Evolutionary conservation across 2,797 vertebrate species (phyloP), one percentile per base, ranked within the genome.

Genomic region (Champsocephalus gunnari): DNA sequence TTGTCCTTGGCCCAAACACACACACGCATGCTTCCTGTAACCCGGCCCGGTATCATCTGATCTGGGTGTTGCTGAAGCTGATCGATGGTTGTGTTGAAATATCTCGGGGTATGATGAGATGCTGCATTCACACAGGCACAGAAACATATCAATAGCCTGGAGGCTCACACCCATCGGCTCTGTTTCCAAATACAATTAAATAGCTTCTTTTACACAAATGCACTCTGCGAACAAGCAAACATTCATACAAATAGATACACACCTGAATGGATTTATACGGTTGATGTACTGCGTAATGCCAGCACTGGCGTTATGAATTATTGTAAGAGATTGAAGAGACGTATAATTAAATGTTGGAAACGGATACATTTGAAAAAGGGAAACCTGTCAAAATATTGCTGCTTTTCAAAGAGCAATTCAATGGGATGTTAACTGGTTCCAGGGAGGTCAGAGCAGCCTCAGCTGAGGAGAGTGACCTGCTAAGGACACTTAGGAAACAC

Each of bases 101-200:
- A 96, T 96, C 95, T 94, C 95, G 75, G 91, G 93, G 89, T 89
- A 89, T 94, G 95, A 96, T 95, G 93, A 92, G 95, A 96, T 95
- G 95, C 94, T 94, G 92, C 94, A 92, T 95, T 94, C 95, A 92
- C 93, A 91, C 95, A 92, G 88, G 87, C 93, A 91, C 85, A 86
- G 92, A 93, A 95, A 96, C 95, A 96, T 94, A 96, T 96, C 95
- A 95, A 96, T 96, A 92, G 76, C 81, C 87, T 51, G 71, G 70
- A 90, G 73, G 91, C 93, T 95, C 92, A 91, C 93, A 90, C 90
- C 88, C 92, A 95, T 92, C 94, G 91, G 90, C 93, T 95, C 94
- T 95, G 94, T 95, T 96, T 96, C 95, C 93, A 94, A 95, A 96
- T 95, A 96, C 94, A 96, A 96, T 96, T 96, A 96, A 96, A 94